phyloP scores from a whole-genome alignment of 1,140 invertebrate genomes.

The Maconellicoccus hirsutus region DNA sequence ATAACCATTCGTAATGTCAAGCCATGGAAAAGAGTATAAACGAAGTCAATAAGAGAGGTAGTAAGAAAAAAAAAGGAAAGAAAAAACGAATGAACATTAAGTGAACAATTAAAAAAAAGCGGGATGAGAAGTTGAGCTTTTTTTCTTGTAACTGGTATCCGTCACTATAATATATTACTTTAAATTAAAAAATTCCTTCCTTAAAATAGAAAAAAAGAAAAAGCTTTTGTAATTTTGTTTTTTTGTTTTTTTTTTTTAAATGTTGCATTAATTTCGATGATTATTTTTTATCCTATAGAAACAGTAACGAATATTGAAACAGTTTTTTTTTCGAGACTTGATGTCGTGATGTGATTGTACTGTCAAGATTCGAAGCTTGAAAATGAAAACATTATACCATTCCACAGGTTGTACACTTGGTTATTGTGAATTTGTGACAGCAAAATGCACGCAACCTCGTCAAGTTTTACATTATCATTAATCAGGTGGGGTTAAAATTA shows the following conservation, averaged over 20 bases:
- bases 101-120: slow-evolving; percentile 1
- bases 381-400: neutral
- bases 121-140: neutral
- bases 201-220: neutral
- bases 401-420: neutral
- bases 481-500: no score
- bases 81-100: neutral
- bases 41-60: neutral
- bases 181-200: neutral
- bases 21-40: neutral
- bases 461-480: no score
- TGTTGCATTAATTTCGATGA: neutral
- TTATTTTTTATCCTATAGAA: neutral
- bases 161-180: neutral
- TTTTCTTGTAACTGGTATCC: slow-evolving; percentile 3
- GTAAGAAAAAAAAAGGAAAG: neutral
- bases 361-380: no score
- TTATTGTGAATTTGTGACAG: no score
- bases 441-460: no score
- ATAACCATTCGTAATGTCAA: neutral
- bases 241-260: no score
- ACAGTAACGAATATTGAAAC: neutral
- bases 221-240: neutral
- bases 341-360: no score
- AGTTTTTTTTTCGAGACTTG: neutral